phyloP scores from a whole-genome alignment of 1,140 invertebrate species.

The Brevipalpus yothersi region DNA sequence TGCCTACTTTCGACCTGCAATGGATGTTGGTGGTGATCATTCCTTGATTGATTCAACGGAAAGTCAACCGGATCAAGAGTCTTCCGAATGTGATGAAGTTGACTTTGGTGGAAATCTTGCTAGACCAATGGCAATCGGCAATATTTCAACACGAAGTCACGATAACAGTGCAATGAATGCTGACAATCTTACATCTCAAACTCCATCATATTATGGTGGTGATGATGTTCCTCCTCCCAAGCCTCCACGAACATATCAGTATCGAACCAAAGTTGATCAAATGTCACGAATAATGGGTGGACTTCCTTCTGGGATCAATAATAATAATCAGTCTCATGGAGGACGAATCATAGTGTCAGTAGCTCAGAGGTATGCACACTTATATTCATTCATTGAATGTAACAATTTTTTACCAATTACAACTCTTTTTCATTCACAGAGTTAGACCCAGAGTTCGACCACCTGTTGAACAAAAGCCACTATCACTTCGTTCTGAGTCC shows the following conservation, averaged over 20 bases:
- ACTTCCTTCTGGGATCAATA: background rate
- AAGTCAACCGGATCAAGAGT: background rate
- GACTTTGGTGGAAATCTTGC: background rate
- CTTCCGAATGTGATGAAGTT: background rate
- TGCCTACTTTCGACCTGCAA: background rate
- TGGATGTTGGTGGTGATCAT: background rate
- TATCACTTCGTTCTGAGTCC: background rate
- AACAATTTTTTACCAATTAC: background rate
- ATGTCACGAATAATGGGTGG: background rate
- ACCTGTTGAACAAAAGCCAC: background rate
- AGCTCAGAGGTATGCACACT: background rate
- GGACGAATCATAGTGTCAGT: slow-evolving; percentile 6
- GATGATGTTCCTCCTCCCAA: slow-evolving; percentile 4
- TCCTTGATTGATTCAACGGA: background rate
- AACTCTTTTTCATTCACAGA: background rate
- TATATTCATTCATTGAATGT: background rate
- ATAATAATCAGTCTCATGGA: background rate
- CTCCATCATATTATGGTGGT: background rate
- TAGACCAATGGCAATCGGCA: background rate
- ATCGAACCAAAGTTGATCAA: background rate
- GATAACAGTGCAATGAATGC: background rate
- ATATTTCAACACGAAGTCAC: background rate
- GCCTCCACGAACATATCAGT: slow-evolving; percentile 8
- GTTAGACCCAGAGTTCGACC: background rate
- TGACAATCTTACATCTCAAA: background rate